Evolutionary conservation across 2,113 vertebrate species (phyloP), one percentile per base, ranked within the genome.

Genomic region (Cavia porcellus): DNA sequence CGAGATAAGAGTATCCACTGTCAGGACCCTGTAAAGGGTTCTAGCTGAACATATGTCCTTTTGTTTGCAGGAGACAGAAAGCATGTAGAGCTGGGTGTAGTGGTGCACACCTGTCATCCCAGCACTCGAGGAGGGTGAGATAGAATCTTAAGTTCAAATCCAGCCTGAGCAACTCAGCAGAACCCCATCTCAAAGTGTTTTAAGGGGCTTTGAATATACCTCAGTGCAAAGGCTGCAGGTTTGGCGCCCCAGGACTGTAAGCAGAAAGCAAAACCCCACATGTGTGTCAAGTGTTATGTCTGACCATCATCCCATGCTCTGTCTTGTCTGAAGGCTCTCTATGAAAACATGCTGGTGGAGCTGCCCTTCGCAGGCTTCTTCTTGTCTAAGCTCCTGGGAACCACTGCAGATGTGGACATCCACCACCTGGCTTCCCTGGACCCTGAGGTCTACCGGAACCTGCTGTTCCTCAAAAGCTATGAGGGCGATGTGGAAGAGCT

Each of bases 301-400:
- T 95, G 5, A 93, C 3, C 32, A 0, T 42, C 35, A 59, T 24
- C n/a, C 35, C 1, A 22, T 81, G 42, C 42, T 94, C 45, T 95
- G 93, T 96, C 82, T 42, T 22, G 2, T 98, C 95, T 88, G 59
- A 89, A 99, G 99, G 99, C 99, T 50, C 99, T 99, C 75, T 99
- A 99, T 92, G 99, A 99, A 97, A 99, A 99, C 97, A 99, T 99
- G 99, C 97, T 99, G 96, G 99, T 99, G 96, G 99, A 99, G 96
- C 98, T 99, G 97, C 99, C 99, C 1, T 99, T 99, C 55, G 99
- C 99, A 28, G 99, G 99, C 96, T 99, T 99, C 98, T 99, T 99
- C 98, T 98, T 99, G n/a, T 99, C 99, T 86, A 99, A 99, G 97
- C 98, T 99, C 88, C 96, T 99, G 96, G 99, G 99, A 38, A 99